A percentile compares a stretch with the other conserved stretches of the same genome.
These are phyloP conservation scores for Drosophila eugracilis DNA, from an alignment of 1,140 invertebrate species.

Conservation along the genomic window DNA sequence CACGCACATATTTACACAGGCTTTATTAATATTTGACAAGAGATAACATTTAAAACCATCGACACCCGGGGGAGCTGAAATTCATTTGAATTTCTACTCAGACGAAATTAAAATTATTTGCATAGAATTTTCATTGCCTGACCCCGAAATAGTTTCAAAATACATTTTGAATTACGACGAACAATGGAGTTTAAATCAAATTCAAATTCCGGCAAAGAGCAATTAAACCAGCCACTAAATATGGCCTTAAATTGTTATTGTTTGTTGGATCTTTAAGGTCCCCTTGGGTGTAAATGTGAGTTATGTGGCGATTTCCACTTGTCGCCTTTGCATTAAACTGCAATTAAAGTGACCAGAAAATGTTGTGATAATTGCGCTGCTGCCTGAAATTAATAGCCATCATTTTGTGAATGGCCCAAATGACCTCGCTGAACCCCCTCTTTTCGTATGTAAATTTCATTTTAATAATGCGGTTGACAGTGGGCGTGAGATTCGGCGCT, in stretches of 20 bases:
- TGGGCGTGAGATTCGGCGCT: background rate
- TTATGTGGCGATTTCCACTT: conserved; percentile 45
- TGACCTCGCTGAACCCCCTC: too few species aligned
- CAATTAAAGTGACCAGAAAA: conserved; percentile 75
- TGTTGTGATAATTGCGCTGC: conserved; percentile 74
- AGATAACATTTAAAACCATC: conserved; percentile 54
- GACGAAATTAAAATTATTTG: conserved; percentile 30
- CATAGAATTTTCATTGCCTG: conserved; percentile 18
- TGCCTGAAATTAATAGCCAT: conserved; percentile 74
- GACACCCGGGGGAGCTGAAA: conserved; percentile 11
- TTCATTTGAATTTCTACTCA: conserved; percentile 13
- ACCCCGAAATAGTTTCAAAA: background rate
- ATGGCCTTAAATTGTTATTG: background rate
- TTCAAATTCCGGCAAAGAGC: conserved; percentile 1
- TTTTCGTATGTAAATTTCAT: conserved; percentile 65
- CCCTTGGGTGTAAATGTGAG: conserved; percentile 14
- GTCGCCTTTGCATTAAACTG: conserved; percentile 67
- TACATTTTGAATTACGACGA: conserved; percentile 11
- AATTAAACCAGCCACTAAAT: conserved; percentile 20
- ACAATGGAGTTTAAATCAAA: conserved; percentile 17
- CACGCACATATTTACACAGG: conserved; percentile 28
- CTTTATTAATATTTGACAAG: conserved; percentile 57
- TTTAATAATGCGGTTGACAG: conserved; percentile 65
- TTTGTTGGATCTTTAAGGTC: conserved; percentile 23
- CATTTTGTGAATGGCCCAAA: conserved; percentile 54